Percentiles rank a stretch among this genome's conserved stretches.
Evolutionary conservation across 1,140 invertebrate genomes (phyloP).

Genomic region (Dufourea novaeangliae): DNA sequence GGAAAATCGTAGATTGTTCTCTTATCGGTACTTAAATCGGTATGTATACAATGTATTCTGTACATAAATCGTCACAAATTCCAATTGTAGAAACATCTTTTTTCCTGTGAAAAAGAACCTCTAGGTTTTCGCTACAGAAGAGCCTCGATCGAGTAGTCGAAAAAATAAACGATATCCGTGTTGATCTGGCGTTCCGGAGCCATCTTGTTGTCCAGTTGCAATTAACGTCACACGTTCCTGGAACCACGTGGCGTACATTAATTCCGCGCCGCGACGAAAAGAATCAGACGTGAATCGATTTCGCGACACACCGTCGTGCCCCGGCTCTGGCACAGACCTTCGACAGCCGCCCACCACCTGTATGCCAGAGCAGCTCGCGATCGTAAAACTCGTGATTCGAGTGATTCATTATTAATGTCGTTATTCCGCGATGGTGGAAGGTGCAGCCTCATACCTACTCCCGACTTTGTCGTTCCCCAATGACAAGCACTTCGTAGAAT

Average conservation of each 20-base stretch:
- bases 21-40: too few species aligned
- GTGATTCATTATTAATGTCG: slow-evolving; percentile 56
- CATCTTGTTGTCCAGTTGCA: slow-evolving; percentile 14
- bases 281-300: slow-evolving; percentile 42
- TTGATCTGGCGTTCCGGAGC: neutral
- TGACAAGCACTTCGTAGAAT: slow-evolving; percentile 35
- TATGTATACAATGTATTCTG: too few species aligned
- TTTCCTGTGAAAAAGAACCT: too few species aligned
- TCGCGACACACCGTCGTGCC: neutral
- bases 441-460: slow-evolving; percentile 13
- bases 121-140: too few species aligned
- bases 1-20: too few species aligned
- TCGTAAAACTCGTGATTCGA: slow-evolving; percentile 51
- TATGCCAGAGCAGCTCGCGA: neutral
- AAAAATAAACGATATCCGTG: too few species aligned
- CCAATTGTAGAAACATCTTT: too few species aligned
- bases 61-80: too few species aligned
- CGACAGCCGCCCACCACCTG: slow-evolving; percentile 40
- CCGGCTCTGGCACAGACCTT: slow-evolving; percentile 18
- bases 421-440: slow-evolving; percentile 16
- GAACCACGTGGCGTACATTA: slow-evolving; percentile 46
- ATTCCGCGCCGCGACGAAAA: slow-evolving; percentile 37
- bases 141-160: too few species aligned
- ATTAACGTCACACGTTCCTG: slow-evolving; percentile 38
- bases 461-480: slow-evolving; percentile 22